Percentiles rank a stretch among this genome's conserved stretches.
Conservation (phyloP, 2,797 vertebrate genomes). For the Onychomys torridus region DNA sequence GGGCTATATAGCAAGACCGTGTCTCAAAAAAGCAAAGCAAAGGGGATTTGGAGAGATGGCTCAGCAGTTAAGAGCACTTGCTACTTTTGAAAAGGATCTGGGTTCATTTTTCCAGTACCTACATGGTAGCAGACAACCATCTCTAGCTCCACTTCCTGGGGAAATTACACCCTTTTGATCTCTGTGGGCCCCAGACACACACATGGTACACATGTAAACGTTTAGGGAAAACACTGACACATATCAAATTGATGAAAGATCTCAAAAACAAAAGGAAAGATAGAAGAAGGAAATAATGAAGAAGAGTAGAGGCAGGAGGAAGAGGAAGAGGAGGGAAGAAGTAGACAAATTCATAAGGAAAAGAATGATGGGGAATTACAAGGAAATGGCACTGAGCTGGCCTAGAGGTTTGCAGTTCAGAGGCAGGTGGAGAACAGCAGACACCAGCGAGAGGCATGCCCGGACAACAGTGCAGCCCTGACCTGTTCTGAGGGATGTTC, state of each 20-base stretch:
- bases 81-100: background rate
- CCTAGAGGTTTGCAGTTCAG: background rate
- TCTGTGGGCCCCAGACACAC: background rate
- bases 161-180: no score
- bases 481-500: background rate
- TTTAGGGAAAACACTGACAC: background rate
- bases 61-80: background rate
- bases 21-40: background rate
- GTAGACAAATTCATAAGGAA: background rate
- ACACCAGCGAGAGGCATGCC: background rate
- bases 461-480: background rate
- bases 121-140: background rate
- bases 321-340: background rate
- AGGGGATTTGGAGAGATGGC: background rate
- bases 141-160: no score
- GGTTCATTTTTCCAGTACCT: no score
- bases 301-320: background rate
- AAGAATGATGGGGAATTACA: background rate
- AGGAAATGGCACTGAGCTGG: background rate
- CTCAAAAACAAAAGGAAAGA: background rate
- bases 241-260: background rate
- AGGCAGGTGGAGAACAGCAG: background rate
- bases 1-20: background rate
- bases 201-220: no score
- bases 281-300: background rate